phyloP scores from a whole-genome alignment of 1,140 invertebrate genomes.

The Brachystomella parvula region DNA sequence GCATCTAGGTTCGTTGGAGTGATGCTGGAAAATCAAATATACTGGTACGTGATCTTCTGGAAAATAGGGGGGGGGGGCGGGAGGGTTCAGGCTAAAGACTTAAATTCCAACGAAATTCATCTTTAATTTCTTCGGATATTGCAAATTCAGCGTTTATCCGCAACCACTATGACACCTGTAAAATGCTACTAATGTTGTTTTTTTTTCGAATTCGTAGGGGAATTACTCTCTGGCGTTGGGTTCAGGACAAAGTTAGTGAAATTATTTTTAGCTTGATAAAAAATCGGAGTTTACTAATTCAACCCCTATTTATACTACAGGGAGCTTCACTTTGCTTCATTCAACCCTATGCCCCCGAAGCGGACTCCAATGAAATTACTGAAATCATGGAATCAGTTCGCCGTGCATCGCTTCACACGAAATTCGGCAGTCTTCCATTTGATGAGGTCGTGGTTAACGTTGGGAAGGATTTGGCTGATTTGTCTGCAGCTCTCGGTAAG shows the following conservation, averaged over 20 bases:
- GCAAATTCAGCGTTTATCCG: too few relatives aligned
- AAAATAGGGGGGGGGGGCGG: too few relatives aligned
- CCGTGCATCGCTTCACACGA: constrained; percentile 21
- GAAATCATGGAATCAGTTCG: constrained; percentile 18
- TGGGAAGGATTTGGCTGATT: constrained; percentile 27
- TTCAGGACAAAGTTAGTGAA: constrained; percentile 21
- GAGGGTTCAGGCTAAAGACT: too few relatives aligned
- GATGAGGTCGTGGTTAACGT: constrained; percentile 13
- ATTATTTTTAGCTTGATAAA: neutral
- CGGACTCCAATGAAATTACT: neutral
- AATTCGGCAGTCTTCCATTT: constrained; percentile 10
- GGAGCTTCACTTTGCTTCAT: constrained; percentile 22
- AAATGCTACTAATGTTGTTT: too few relatives aligned
- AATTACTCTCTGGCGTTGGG: constrained; percentile 35
- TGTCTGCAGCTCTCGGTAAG: constrained; percentile 28
- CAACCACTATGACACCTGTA: too few relatives aligned
- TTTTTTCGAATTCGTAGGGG: constrained; percentile 18
- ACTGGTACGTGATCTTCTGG: too few relatives aligned
- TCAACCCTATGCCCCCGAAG: constrained; percentile 18
- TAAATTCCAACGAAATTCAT: neutral
- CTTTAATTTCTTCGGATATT: neutral
- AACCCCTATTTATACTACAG: neutral
- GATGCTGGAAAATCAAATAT: constrained; percentile 43
- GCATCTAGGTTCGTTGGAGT: constrained; percentile 42
- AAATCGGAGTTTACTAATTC: neutral